phyloP scores from a whole-genome alignment of 1,140 invertebrate species.

The Nasonia giraulti region DNA sequence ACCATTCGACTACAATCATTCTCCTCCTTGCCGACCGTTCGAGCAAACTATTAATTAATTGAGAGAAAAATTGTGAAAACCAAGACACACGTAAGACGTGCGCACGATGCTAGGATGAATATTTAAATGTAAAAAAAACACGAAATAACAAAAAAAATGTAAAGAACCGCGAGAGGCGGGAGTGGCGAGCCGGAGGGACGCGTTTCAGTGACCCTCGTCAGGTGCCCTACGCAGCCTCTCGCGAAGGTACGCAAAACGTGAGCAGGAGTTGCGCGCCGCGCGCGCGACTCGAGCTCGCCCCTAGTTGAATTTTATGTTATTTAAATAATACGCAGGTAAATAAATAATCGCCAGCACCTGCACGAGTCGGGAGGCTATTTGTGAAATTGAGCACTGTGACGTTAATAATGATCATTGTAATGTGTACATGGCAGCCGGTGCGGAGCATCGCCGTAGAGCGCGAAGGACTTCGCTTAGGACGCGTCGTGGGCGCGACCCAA shows the following conservation, averaged over 20 bases:
- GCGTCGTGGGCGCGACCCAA: background rate
- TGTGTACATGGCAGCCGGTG: background rate
- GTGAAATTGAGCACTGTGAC: slow-evolving; percentile 56
- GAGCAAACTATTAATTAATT: slow-evolving; percentile 34
- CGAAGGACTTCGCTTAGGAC: background rate
- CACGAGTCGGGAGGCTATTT: slow-evolving; percentile 53
- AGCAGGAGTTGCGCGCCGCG: background rate
- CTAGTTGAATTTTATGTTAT: slow-evolving; percentile 48
- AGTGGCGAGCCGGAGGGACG: slow-evolving; percentile 23
- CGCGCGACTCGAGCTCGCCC: slow-evolving; percentile 8
- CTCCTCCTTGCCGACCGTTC: slow-evolving; percentile 47
- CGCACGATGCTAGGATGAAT: slow-evolving; percentile 48
- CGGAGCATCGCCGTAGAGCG: background rate
- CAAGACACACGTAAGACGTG: slow-evolving; percentile 33
- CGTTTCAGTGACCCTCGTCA: slow-evolving; percentile 40
- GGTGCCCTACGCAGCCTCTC: slow-evolving; percentile 31
- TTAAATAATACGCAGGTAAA: slow-evolving; percentile 22
- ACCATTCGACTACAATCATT: slow-evolving; percentile 35
- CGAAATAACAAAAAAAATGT: slow-evolving; percentile 11
- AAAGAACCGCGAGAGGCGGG: background rate
- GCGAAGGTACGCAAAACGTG: slow-evolving; percentile 20
- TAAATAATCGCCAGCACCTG: slow-evolving; percentile 17
- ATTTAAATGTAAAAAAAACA: slow-evolving; percentile 47
- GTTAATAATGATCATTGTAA: background rate
- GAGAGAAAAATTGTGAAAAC: slow-evolving; percentile 32